Base-by-base conservation (phyloP, 1,140 invertebrate species). In the Diorhabda carinulata region DNA sequence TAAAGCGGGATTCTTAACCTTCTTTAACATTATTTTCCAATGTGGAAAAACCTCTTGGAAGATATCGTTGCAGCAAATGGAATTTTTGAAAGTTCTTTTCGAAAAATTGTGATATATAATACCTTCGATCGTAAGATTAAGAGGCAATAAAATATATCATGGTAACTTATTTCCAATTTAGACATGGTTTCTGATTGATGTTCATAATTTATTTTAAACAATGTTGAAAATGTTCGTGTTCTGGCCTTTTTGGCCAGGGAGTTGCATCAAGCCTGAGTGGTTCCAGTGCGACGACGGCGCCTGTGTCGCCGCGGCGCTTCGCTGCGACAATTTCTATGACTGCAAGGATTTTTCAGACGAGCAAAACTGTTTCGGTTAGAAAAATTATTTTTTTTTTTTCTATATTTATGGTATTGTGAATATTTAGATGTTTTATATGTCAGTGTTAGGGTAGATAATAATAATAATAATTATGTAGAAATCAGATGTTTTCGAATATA, bases 301-400 rank as follows among this genome's bases (percentile, higher is more conserved):
- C 77, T 91, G 89, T 83, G 89, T 92, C 78, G 85, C 86, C 69
- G 78, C 80, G 75, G 82, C 84, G 72, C 87, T 89, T 77, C 88
- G 90, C 79, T 95, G 94, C 85, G 92, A 96, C 86, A 91, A 92
- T 84, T 88, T 86, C 82, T 90, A 90, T 86, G 92, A 96, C 85
- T 97, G 95, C 85, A 87, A 87, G 81, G 94, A 96, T 85, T 91
- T 91, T 86, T 94, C 92, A 73, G 95, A 97, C 83, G 94, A 97
- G 86, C 89, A 92, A 81, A 89, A 91, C 83, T 96, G 94, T 87
- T 87, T 90, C 84, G 85, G 85, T 86, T 85, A 86, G 85, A 78
- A 66, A 59, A 43, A 64, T 47, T 43, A 25, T 25, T 25, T 25
- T 25, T 25, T 25, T 25, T 25, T 59, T 40, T 52, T 10, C 10